Percentiles rank a stretch among this genome's conserved stretches.
Conservation (phyloP, 2,888 invertebrate species). For the Busseola fusca region DNA sequence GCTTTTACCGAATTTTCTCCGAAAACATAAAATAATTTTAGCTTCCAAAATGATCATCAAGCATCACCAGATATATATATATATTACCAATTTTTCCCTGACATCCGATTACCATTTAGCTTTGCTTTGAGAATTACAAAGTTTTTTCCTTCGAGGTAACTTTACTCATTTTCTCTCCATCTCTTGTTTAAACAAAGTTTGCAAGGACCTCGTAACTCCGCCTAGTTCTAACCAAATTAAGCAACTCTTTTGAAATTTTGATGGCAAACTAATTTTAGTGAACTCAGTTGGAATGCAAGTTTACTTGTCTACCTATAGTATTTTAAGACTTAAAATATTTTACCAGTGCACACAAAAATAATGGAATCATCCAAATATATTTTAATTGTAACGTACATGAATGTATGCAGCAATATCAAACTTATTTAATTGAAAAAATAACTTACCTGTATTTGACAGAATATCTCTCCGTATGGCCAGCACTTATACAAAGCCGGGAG, state of each 20-base stretch:
- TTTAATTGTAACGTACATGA: not conserved
- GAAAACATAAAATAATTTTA: not conserved
- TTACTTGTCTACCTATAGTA: not conserved
- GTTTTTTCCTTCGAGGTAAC: constrained; percentile 79
- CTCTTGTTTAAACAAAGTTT: constrained; percentile 83
- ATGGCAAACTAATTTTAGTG: constrained; percentile 73
- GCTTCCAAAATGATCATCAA: constrained; percentile 23
- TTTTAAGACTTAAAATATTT: constrained; percentile 9
- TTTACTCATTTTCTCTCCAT: constrained; percentile 86
- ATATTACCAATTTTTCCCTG: constrained; percentile 55
- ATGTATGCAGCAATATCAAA: not conserved
- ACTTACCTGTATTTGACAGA: constrained; percentile 96
- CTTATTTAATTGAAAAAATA: not conserved
- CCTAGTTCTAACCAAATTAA: constrained; percentile 81
- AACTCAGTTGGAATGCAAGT: constrained; percentile 26
- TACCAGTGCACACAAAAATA: not conserved
- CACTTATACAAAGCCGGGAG: constrained; percentile 95
- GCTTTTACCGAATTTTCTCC: constrained; percentile 29
- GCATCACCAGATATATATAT: constrained; percentile 5
- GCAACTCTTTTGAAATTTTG: constrained; percentile 78
- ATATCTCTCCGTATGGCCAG: constrained; percentile 97
- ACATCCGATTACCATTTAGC: constrained; percentile 79
- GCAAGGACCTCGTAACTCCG: constrained; percentile 73
- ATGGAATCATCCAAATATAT: not conserved
- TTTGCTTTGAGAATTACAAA: constrained; percentile 75